Evolutionary conservation across 2,797 vertebrate species (phyloP).

Genomic region (Peromyscus nudipes): DNA sequence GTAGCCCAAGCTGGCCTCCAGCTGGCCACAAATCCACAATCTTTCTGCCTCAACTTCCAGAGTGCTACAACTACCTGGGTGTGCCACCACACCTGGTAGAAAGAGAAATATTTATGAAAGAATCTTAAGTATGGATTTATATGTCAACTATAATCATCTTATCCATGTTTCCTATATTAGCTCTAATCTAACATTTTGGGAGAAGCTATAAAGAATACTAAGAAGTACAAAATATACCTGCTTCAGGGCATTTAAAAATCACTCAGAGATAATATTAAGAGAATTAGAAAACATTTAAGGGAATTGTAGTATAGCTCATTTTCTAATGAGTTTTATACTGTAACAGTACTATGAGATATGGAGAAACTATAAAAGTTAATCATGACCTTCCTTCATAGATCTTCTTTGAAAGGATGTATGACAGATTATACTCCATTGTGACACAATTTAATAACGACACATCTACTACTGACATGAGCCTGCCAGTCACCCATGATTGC

Average conservation of each 20-base stretch:
- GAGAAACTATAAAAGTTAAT: neutral
- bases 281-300: conserved; percentile 9
- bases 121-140: neutral
- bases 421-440: neutral
- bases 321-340: neutral
- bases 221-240: conserved; percentile 1
- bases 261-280: conserved; percentile 45
- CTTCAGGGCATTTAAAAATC: conserved; percentile 13
- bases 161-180: neutral
- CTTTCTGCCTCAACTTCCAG: neutral
- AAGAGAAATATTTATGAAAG: conserved; percentile 39
- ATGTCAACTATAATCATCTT: conserved; percentile 39
- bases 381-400: neutral
- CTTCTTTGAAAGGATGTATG: neutral
- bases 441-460: neutral
- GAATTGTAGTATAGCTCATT: neutral
- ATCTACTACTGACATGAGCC: neutral
- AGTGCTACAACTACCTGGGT: neutral
- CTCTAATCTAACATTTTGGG: neutral
- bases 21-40: neutral
- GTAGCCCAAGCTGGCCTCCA: neutral
- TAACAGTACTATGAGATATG: neutral
- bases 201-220: neutral
- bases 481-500: neutral
- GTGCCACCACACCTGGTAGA: neutral